Percentiles rank a stretch among this genome's conserved stretches.
Evolutionary conservation across 2,888 invertebrate genomes (phyloP).

Genomic region (Osmoderma eremita): DNA sequence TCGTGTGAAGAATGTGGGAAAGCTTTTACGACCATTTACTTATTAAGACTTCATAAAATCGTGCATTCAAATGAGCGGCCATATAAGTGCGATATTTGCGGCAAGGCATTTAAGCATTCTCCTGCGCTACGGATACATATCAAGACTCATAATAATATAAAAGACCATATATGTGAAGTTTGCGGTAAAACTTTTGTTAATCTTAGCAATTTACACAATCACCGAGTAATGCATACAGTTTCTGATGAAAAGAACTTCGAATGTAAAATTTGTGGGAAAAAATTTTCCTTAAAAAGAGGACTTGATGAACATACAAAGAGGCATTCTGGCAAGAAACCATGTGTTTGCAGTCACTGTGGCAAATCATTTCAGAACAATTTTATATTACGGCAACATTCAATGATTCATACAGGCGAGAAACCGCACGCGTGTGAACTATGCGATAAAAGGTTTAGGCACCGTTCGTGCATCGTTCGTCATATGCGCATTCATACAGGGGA

Average conservation of each 20-base stretch:
- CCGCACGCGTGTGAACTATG: constrained; percentile 21
- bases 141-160: neutral
- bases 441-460: constrained; percentile 2
- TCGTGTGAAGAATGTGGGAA: constrained; percentile 18
- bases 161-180: neutral
- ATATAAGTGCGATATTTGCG: constrained; percentile 11
- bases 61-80: neutral
- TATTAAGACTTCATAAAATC: neutral
- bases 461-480: neutral
- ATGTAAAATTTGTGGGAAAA: constrained; percentile 1
- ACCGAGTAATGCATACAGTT: neutral
- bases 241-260: neutral
- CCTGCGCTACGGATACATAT: neutral
- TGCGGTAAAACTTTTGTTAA: constrained; percentile 8
- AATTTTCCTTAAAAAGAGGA: too few relatives aligned
- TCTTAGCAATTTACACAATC: neutral
- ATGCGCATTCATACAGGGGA: constrained; percentile 20
- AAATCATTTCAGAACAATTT: neutral
- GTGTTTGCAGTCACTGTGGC: neutral
- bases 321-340: too few relatives aligned
- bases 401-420: constrained; percentile 16
- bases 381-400: neutral
- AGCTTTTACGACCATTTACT: neutral
- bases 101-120: constrained; percentile 7
- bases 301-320: too few relatives aligned